Evolutionary conservation across 2,888 invertebrate genomes (phyloP), one percentile per base, ranked within the genome.

Genomic region (Andricus quercusramuli): DNA sequence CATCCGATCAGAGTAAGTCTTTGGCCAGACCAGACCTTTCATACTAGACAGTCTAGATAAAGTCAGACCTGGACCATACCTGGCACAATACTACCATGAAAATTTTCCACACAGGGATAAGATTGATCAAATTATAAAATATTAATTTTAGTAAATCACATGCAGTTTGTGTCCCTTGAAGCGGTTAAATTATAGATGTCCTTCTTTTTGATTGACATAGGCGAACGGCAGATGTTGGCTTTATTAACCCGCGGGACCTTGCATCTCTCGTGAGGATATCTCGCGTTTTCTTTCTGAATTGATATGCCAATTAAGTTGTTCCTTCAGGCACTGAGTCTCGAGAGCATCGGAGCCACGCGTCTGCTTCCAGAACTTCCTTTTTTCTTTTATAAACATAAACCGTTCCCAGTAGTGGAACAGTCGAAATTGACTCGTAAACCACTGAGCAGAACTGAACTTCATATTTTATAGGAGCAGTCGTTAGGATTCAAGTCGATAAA

Each of bases 271-370:
- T 56, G 78, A 78, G 82, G 29, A 29, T 78, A 66, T 78, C 68
- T 78, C 77, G 78, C 82, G 82, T 81, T 85, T 89, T 86, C 85
- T 83, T 83, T 80, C 84, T 84, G 86, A 88, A 89, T 89, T 89
- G 89, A 89, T 89, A 89, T 88, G 89, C 89, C 89, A 89, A 89
- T 90, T 90, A 89, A 89, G 87, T 88, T 80, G 85, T 87, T 85
- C 80, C 89, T 85, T 68, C 82, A 70, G 85, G 85, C 74, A 56
- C 74, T 32, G 32, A 56, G 51, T 32, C 74, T 74, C 56, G 74
- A 83, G 85, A 82, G 77, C 80, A 82, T 74, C 78, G 82, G 83
- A 83, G 83, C 81, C 85, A 82, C 84, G 85, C 82, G 78, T 85
- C 80, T 84, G 78, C 81, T 76, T 74, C 74, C 82, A 76, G 64